Base-by-base conservation (phyloP, 2,888 invertebrate species). In the Ischnus inquisitorius region DNA sequence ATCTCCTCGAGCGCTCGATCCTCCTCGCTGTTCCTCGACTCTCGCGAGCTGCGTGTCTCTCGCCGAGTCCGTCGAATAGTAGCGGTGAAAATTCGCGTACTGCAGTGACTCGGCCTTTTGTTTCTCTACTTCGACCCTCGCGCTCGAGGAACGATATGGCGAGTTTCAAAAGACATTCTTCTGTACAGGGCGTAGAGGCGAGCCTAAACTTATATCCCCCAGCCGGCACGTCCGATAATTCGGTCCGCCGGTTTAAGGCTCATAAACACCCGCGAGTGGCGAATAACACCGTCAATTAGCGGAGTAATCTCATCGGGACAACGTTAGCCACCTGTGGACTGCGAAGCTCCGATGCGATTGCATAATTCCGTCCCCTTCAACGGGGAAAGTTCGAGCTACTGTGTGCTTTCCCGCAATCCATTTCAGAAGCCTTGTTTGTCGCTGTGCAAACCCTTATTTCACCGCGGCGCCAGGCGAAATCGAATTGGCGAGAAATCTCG, bases 241-340 rank as follows among this genome's bases (percentile, higher is more conserved):
- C 25, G 19, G 25, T 57, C 57, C 22, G 12, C 57, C 19, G 14
- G 14, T 12, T 57, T 57, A 16, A 54, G 25, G 10, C 6, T 57
- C 57, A 25, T 22, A 25, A 14, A 19, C 57, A 22, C 57, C 10
- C 4, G 57, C 1, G 22, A 57, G 57, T 14, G 10, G 57, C 14
- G 57, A 22, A 57, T 25, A 25, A 57, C 57, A 57, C 25, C 57
- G 25, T 19, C 22, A 57, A 57, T 57, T 57, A 57, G 14, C 57
- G 22, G 12, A 57, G 57, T 25, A 57, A 57, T 57, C 25, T 57
- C 57, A 71, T 41, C 43, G 54, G 22, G 25, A 71, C 41, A 25
- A 57, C 57, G 22, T 57, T 41, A 41, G 22, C 64, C 64, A 75
- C 65, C 64, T 75, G 75, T 51, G 39, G 64, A 65, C 75, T 75